Evolutionary conservation across 1,140 invertebrate species (phyloP), one percentile per base, ranked within the genome.

Genomic region (Hypsibius dujardini): DNA sequence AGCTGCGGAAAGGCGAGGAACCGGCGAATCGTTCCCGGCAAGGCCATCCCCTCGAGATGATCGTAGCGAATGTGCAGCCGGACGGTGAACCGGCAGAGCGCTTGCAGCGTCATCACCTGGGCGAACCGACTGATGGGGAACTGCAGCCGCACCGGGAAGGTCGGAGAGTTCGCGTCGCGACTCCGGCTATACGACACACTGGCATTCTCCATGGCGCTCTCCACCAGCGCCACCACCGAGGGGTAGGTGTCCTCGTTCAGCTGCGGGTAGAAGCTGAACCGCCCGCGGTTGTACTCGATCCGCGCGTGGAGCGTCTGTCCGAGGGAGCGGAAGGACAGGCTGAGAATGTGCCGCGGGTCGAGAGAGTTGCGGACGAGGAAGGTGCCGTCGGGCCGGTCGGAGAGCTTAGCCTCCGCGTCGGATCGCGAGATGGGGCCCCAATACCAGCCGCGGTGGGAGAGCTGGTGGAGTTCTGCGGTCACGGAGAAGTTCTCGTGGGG

Each of bases 291-390:
- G 73, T 87, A 85, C 77, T 87, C 86, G 75, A 88, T 87, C 62
- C 85, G 78, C 45, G 85, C 83, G 75, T 90, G 88, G 40, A 88
- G 79, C 1, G 87, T 86, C 74, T 85, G 84, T 15, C 87, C 87
- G 74, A 85, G 84, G 70, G 87, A 88, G 73, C 86, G 82, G 79
- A 89, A 89, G 77, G 86, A 88, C 28, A 90, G 78, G 46, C 83
- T 84, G 60, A 89, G 81, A 59, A 87, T 79, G 76, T 87, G 85
- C 75, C 83, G 82, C 74, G 87, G 84, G 72, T 87, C 86, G 1
- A 85, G 86, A 12, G 87, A 88, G 77, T 89, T 87, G 40, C 87
- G 81, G 2, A 90, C 86, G 59, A 90, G 79, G 79, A 90, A 90
- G 72, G 87, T 84, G 71, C 88, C 88, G 78, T 89, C 87, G 46